Conservation (phyloP, 2,888 invertebrate genomes). For the Drosophila robusta region DNA sequence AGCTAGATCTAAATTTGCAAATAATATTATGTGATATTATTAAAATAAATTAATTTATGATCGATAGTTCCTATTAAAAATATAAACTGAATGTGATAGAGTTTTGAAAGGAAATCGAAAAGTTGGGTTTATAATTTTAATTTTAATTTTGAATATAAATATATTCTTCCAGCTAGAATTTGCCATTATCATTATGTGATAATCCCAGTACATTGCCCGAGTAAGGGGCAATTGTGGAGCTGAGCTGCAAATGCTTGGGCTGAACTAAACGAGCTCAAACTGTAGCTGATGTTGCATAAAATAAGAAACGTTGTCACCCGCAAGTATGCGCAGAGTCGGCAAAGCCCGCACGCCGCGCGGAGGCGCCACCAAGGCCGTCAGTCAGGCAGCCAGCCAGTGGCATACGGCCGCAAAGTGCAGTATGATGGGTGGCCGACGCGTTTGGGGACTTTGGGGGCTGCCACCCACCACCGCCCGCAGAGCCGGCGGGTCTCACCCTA, state of each 20-base stretch:
- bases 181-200: too few relatives aligned
- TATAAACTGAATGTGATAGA: too few relatives aligned
- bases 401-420: constrained; percentile 74
- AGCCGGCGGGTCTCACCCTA: constrained; percentile 37
- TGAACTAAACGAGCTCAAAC: constrained; percentile 16
- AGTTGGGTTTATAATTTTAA: too few relatives aligned
- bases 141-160: too few relatives aligned
- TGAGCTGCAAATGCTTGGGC: background rate
- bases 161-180: too few relatives aligned
- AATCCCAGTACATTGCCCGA: too few relatives aligned
- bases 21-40: too few relatives aligned
- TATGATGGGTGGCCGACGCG: constrained; percentile 13
- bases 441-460: background rate
- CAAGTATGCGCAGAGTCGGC: constrained; percentile 49
- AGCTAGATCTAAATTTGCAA: too few relatives aligned
- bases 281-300: constrained; percentile 56
- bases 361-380: constrained; percentile 53
- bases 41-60: too few relatives aligned
- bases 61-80: too few relatives aligned
- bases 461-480: constrained; percentile 32
- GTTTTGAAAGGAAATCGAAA: too few relatives aligned
- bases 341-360: constrained; percentile 24
- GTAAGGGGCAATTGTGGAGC: too few relatives aligned
- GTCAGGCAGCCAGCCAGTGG: constrained; percentile 67
- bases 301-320: constrained; percentile 69